Evolutionary conservation across 1,140 invertebrate species (phyloP), one percentile per base, ranked within the genome.

Genomic region (Papilio machaon): DNA sequence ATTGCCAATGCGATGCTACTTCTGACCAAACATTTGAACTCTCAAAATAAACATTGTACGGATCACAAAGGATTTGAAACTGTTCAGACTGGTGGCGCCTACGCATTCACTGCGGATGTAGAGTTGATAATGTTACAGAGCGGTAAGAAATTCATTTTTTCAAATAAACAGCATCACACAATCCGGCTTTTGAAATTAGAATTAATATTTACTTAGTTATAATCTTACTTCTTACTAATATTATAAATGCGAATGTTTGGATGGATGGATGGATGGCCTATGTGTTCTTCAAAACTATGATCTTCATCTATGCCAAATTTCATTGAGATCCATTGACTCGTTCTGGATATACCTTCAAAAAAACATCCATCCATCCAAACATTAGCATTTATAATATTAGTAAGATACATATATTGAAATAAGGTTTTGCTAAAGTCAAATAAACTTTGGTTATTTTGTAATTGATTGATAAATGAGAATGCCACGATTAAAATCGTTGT

Each of bases 31-130:
- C 74, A 76, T 47, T 76, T 76, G 52, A 76, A 76, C 46, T 49
- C 43, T 23, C 19, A 52, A 76, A 76, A 76, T 76, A 76, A 76
- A 76, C 74, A 76, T 76, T 49, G 17, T 7, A 13, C 47, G 46
- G 46, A 52, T 76, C 46, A 76, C 74, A 76, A 76, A 76, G 74
- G 74, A 76, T 76, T 76, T 52, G 74, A 76, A 76, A 76, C 23
- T 47, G 43, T 52, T 76, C 74, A 19, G 74, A 76, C 19, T 47
- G 38, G 46, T 17, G 46, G 74, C 74, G 46, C 74, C 43, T 52
- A 52, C 74, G 74, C 74, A 52, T 23, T 23, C 46, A 47, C 2
- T 6, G 23, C 11, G 64, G 17, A 13, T n/a, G n/a, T 47, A 74
- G 73, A 74, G 11, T 38, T 74, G 11, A 17, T 17, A 47, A 74